These are phyloP conservation scores for Catocala nupta DNA, from an alignment of 2,888 invertebrate species.

Conservation along the genomic window DNA sequence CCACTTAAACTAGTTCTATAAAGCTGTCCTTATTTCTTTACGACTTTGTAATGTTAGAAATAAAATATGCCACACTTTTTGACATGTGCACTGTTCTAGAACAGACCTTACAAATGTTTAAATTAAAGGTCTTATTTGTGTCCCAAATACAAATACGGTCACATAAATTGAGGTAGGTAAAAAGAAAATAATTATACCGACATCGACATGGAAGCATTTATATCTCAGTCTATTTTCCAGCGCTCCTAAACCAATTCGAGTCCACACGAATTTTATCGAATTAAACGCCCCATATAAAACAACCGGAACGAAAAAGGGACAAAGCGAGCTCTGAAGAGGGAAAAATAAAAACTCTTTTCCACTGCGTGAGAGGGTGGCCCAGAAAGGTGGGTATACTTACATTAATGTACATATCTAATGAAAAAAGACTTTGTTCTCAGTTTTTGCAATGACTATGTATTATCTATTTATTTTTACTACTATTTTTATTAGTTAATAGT, in stretches of 20 bases:
- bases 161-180: constrained; percentile 15
- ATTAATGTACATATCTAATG: constrained; percentile 52
- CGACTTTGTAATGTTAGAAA: too few species aligned
- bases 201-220: constrained; percentile 54
- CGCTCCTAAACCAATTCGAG: constrained; percentile 73
- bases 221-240: constrained; percentile 63
- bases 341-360: constrained; percentile 67
- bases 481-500: neutral
- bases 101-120: neutral
- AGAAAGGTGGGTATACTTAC: constrained; percentile 41
- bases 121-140: neutral
- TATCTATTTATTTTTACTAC: neutral
- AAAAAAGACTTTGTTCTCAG: constrained; percentile 20
- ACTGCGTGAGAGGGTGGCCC: constrained; percentile 49
- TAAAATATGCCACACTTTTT: too few species aligned
- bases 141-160: neutral
- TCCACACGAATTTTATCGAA: constrained; percentile 79
- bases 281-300: constrained; percentile 81
- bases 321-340: constrained; percentile 67
- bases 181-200: constrained; percentile 35
- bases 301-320: constrained; percentile 78
- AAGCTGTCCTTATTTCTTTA: too few species aligned
- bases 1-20: too few species aligned
- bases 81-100: too few species aligned
- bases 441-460: neutral